Conservation (phyloP, 30 jellyfish, hydroid and myxozoan genomes). For the Aurelia coerulea region DNA sequence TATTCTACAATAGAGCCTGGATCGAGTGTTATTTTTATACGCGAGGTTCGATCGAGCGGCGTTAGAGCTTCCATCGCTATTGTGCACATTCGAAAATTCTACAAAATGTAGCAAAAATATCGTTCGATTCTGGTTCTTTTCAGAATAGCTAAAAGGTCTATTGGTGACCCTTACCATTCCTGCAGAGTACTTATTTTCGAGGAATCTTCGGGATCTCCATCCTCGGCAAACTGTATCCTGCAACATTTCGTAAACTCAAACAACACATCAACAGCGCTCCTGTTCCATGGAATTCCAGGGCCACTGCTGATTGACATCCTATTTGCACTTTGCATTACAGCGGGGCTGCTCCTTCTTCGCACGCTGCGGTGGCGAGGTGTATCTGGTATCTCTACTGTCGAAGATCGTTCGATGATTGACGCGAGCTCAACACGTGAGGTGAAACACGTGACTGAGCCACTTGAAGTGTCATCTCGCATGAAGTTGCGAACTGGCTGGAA, state of each 20-base stretch:
- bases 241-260: conserved; percentile 45
- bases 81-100: too few relatives aligned
- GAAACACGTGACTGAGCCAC: conserved; percentile 20
- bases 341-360: conserved; percentile 66
- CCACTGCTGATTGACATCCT: conserved; percentile 1
- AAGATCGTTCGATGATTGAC: conserved; percentile 31
- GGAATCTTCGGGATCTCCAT: conserved; percentile 43
- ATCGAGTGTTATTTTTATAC: too few relatives aligned
- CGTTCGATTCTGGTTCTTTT: too few relatives aligned
- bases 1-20: too few relatives aligned
- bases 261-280: conserved; percentile 56
- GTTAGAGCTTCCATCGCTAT: too few relatives aligned
- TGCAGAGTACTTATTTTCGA: background rate
- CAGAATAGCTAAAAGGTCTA: too few relatives aligned
- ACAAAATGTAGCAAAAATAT: too few relatives aligned
- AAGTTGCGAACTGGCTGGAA: conserved; percentile 66
- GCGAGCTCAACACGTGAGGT: conserved; percentile 46
- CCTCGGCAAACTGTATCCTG: conserved; percentile 34
- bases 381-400: conserved; percentile 41
- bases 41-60: too few relatives aligned
- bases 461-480: conserved; percentile 26
- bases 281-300: conserved; percentile 51
- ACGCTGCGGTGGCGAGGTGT: conserved; percentile 77
- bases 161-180: too few relatives aligned
- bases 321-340: conserved; percentile 27